A percentile compares a stretch with the other conserved stretches of the same genome.
Evolutionary conservation across 2,888 invertebrate species (phyloP).

Genomic region (Sabellastarte sp.): DNA sequence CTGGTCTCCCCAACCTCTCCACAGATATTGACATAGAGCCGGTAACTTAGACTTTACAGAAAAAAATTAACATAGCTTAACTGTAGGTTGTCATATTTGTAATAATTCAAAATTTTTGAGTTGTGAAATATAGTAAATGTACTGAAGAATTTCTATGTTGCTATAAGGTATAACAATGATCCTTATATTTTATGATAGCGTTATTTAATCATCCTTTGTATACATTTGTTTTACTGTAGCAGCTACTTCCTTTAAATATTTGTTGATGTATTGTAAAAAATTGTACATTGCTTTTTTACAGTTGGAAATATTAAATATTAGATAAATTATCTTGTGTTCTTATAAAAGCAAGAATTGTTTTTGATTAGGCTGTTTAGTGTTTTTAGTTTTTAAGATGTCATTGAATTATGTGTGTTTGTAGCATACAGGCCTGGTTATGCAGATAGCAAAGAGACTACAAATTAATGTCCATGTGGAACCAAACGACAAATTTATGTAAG

Average conservation of each 20-base stretch:
- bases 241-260: neutral
- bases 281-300: too few relatives aligned
- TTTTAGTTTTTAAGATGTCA: too few relatives aligned
- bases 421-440: slow-evolving; percentile 1
- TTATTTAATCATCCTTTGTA: too few relatives aligned
- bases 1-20: neutral
- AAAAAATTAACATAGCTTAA: too few relatives aligned
- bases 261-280: neutral
- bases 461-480: neutral
- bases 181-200: too few relatives aligned
- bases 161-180: too few relatives aligned
- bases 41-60: too few relatives aligned
- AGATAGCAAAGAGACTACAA: slow-evolving; percentile 1
- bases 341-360: too few relatives aligned
- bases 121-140: neutral
- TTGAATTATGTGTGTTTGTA: neutral
- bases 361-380: too few relatives aligned
- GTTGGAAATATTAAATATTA: too few relatives aligned
- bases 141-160: neutral
- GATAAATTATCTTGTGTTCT: too few relatives aligned
- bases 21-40: slow-evolving; percentile 1
- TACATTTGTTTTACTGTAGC: neutral
- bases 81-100: neutral
- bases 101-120: neutral
- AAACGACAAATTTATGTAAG: neutral